Evolutionary conservation across 2,888 invertebrate species (phyloP).

Genomic region (Halocaridina rubra): DNA sequence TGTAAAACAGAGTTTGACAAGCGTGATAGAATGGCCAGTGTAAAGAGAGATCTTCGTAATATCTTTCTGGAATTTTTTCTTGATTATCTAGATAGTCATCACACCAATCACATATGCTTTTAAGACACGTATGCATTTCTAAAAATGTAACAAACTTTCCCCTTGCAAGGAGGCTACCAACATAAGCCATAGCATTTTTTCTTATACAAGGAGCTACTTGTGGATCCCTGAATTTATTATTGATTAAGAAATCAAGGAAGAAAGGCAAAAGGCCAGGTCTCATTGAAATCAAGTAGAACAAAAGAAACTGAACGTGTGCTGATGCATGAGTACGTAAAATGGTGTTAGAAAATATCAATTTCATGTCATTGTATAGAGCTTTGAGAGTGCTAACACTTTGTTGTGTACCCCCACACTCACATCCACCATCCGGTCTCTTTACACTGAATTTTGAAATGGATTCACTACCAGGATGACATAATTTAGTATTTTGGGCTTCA

Average conservation of each 20-base stretch:
- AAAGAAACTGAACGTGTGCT: slow-evolving; percentile 81
- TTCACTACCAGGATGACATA: slow-evolving; percentile 66
- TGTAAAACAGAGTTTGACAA: slow-evolving; percentile 92
- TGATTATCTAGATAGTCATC: slow-evolving; percentile 80
- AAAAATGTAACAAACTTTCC: slow-evolving; percentile 75
- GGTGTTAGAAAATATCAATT: slow-evolving; percentile 81
- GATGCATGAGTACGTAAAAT: slow-evolving; percentile 87
- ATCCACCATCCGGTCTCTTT: slow-evolving; percentile 69
- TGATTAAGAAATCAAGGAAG: slow-evolving; percentile 80
- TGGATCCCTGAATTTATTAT: slow-evolving; percentile 72
- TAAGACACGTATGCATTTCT: slow-evolving; percentile 77
- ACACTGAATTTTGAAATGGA: slow-evolving; percentile 73
- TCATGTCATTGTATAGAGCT: slow-evolving; percentile 73
- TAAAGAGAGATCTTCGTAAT: slow-evolving; percentile 75
- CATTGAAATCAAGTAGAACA: slow-evolving; percentile 79
- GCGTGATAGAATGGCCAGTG: slow-evolving; percentile 92
- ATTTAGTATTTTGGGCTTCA: background rate
- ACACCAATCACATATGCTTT: slow-evolving; percentile 84
- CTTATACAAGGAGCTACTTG: slow-evolving; percentile 76
- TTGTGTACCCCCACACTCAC: slow-evolving; percentile 53
- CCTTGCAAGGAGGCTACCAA: slow-evolving; percentile 80
- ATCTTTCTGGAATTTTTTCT: slow-evolving; percentile 72
- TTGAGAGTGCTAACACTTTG: slow-evolving; percentile 44
- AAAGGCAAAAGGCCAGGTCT: slow-evolving; percentile 73
- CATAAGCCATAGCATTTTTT: slow-evolving; percentile 79